Evolutionary conservation across 1,140 invertebrate genomes (phyloP).

Genomic region (Diorhabda carinulata): DNA sequence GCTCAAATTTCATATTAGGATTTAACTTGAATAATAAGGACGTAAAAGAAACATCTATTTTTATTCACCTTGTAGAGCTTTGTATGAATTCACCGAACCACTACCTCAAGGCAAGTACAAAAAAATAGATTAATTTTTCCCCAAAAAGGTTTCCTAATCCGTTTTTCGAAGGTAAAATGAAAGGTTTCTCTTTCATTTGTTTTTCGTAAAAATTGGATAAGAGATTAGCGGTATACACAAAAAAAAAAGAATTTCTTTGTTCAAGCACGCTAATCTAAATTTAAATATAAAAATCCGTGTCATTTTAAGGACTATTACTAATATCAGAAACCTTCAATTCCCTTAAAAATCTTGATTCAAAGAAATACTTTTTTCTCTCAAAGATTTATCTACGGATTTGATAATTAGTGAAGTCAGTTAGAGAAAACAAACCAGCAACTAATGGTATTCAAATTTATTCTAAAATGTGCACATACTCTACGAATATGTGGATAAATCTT

Average conservation of each 20-base stretch:
- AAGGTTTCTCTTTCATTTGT: slow-evolving; percentile 18
- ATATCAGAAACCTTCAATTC: too few relatives aligned
- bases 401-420: too few relatives aligned
- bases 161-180: slow-evolving; percentile 14
- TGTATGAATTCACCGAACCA: slow-evolving; percentile 13
- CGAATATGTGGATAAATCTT: too few relatives aligned
- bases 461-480: too few relatives aligned
- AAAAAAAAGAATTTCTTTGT: slow-evolving; percentile 1
- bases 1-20: too few relatives aligned
- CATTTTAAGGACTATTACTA: too few relatives aligned
- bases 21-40: background rate
- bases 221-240: background rate
- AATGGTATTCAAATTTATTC: too few relatives aligned
- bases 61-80: background rate
- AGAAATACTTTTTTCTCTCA: too few relatives aligned
- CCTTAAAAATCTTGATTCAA: too few relatives aligned
- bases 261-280: background rate
- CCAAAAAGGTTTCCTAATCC: slow-evolving; percentile 22
- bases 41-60: background rate
- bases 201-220: slow-evolving; percentile 20
- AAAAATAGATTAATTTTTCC: slow-evolving; percentile 7
- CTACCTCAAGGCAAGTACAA: slow-evolving; percentile 24
- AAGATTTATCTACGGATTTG: too few relatives aligned
- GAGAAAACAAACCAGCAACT: too few relatives aligned
- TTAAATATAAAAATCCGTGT: too few relatives aligned